A percentile compares a stretch with the other conserved stretches of the same genome.
Evolutionary conservation across 2,113 vertebrate species (phyloP).

Genomic region (Ctenodactylus gundi): DNA sequence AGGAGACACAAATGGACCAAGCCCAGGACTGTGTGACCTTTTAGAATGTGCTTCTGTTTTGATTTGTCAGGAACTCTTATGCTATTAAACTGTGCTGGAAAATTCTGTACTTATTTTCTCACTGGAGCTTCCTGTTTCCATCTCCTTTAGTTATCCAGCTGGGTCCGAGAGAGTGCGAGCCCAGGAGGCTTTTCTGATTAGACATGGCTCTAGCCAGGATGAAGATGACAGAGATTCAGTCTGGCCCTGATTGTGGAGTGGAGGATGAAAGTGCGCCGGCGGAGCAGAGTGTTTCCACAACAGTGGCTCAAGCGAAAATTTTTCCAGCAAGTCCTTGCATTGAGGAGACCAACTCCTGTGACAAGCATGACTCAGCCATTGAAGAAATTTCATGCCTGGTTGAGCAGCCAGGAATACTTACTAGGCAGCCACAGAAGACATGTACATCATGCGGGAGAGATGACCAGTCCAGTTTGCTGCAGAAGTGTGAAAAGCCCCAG

Average conservation of each 20-base stretch:
- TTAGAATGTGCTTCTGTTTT: not conserved
- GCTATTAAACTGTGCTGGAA: not conserved
- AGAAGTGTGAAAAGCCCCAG: not conserved
- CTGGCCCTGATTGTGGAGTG: not conserved
- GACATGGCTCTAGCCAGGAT: not conserved
- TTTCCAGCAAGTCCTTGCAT: not conserved
- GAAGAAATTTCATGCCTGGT: not conserved
- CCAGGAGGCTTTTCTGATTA: fast-evolving
- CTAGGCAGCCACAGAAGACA: not conserved
- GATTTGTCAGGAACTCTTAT: not conserved
- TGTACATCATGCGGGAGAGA: not conserved
- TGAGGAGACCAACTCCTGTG: not conserved
- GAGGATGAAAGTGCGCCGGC: not conserved
- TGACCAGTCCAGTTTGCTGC: not conserved
- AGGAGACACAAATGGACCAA: fast-evolving
- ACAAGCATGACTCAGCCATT: not conserved
- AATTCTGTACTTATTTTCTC: not conserved
- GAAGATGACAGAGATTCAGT: too few species aligned
- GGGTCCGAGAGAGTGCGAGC: not conserved
- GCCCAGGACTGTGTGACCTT: not conserved
- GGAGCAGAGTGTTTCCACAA: not conserved
- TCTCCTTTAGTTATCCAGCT: not conserved
- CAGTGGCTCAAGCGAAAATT: not conserved
- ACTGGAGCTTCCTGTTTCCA: not conserved
- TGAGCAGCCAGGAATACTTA: not conserved